Evolutionary conservation across 1,140 invertebrate genomes (phyloP).

Genomic region (Helicoverpa zea): DNA sequence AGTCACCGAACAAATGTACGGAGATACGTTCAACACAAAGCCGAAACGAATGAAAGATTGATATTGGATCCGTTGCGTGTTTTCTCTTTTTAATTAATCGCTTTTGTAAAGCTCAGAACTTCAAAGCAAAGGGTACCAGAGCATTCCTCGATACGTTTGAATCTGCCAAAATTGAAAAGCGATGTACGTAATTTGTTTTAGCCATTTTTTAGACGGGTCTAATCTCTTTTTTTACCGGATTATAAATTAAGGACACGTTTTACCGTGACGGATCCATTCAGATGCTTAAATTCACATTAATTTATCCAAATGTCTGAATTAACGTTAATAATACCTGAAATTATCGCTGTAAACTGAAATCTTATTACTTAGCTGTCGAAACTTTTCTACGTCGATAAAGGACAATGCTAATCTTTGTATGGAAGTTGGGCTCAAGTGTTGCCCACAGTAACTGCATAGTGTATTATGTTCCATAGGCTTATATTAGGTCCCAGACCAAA

Average conservation of each 20-base stretch:
- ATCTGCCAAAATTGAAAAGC: slow-evolving; percentile 52
- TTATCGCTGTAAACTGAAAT: slow-evolving; percentile 5
- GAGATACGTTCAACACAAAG: slow-evolving; percentile 36
- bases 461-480: no score
- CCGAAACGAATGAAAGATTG: slow-evolving; percentile 49
- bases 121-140: slow-evolving; percentile 56
- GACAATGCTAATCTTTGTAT: no score
- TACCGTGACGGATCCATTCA: background rate
- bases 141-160: slow-evolving; percentile 48
- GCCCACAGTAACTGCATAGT: no score
- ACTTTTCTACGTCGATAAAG: slow-evolving; percentile 16
- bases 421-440: no score
- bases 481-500: no score
- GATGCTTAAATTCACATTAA: slow-evolving; percentile 4
- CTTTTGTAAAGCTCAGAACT: slow-evolving; percentile 52
- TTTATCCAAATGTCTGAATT: background rate
- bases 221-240: slow-evolving; percentile 24
- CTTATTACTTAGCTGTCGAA: slow-evolving; percentile 23
- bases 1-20: slow-evolving; percentile 30
- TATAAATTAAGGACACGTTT: slow-evolving; percentile 37
- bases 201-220: slow-evolving; percentile 39
- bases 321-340: background rate
- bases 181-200: slow-evolving; percentile 41
- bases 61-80: slow-evolving; percentile 51
- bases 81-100: slow-evolving; percentile 58